Conservation (phyloP, 2,888 invertebrate species). For the Tiliacea aurago region DNA sequence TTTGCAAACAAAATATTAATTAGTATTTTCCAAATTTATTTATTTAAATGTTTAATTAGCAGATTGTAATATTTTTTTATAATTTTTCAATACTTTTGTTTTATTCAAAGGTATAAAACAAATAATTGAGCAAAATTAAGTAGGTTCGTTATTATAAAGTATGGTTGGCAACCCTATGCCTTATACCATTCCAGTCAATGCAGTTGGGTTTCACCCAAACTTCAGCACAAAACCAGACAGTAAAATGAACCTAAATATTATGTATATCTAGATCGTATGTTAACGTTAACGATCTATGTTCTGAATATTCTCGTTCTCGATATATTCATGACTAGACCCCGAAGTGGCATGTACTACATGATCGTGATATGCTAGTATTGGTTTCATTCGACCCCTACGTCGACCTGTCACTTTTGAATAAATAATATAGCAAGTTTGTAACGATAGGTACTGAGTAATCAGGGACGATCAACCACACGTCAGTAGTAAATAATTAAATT, state of each 20-base stretch:
- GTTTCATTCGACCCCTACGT: constrained; percentile 13
- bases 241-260: constrained; percentile 1
- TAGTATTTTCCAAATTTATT: too few species aligned
- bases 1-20: too few species aligned
- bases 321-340: constrained; percentile 27
- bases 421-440: background rate
- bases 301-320: constrained; percentile 24
- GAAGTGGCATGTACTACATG: constrained; percentile 21
- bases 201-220: background rate
- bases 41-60: too few species aligned
- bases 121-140: too few species aligned
- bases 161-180: too few species aligned
- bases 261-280: constrained; percentile 4
- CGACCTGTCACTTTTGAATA: constrained; percentile 11
- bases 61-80: too few species aligned
- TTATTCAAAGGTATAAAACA: too few species aligned
- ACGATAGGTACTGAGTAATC: background rate
- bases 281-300: background rate
- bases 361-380: constrained; percentile 21
- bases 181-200: background rate
- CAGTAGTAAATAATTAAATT: too few species aligned
- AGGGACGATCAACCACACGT: background rate
- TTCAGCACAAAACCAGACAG: constrained; percentile 1
- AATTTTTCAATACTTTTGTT: too few species aligned
- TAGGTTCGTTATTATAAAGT: too few species aligned